Evolutionary conservation across 1,140 invertebrate genomes (phyloP).

Genomic region (Nephila pilipes): DNA sequence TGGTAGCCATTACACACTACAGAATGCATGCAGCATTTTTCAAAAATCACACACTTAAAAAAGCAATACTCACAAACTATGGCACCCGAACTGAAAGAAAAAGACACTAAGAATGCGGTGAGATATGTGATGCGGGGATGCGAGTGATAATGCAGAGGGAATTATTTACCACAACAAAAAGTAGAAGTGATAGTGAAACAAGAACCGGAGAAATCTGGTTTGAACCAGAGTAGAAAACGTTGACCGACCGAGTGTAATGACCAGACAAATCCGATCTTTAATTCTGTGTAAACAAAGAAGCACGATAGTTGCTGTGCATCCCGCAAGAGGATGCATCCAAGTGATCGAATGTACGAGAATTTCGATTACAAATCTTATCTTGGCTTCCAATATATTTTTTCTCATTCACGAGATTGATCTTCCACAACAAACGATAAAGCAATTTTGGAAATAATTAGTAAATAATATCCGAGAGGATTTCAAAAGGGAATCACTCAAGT

Average conservation of each 20-base stretch:
- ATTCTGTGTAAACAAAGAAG: not conserved
- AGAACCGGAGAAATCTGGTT: conserved; percentile 38
- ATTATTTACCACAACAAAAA: not conserved
- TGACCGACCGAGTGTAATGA: conserved; percentile 41
- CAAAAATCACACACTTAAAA: not conserved
- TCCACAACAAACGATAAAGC: no score
- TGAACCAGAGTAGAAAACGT: conserved; percentile 44
- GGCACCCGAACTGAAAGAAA: not conserved
- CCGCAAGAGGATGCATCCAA: conserved; percentile 8
- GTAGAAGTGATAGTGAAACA: conserved; percentile 8
- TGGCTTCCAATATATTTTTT: no score
- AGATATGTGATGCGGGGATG: not conserved
- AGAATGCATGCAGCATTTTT: not conserved
- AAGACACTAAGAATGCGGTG: not conserved
- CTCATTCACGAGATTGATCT: no score
- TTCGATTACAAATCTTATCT: no score
- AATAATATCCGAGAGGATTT: no score
- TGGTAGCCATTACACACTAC: not conserved
- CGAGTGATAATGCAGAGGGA: not conserved
- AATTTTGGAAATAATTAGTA: no score
- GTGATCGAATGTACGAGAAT: no score
- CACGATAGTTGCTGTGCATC: not conserved
- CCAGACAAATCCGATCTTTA: conserved; percentile 2
- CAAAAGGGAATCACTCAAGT: no score
- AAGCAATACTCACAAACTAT: not conserved